phyloP scores from a whole-genome alignment of 1,140 invertebrate genomes.

The Drosophila busckii region DNA sequence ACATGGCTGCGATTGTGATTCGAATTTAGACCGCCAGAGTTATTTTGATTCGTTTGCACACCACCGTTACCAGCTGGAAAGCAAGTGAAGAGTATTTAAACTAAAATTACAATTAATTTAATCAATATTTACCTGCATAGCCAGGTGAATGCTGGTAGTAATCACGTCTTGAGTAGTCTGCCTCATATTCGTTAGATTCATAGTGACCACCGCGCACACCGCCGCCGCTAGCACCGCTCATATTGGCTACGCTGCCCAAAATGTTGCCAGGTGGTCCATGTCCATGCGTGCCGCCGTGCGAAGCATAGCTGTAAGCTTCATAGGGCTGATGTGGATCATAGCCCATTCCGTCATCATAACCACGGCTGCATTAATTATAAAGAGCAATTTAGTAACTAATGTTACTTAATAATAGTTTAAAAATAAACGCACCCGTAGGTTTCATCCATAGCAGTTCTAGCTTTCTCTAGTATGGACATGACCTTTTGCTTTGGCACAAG shows the following conservation, averaged over 20 bases:
- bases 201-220: constrained; percentile 52
- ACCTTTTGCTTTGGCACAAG: constrained; percentile 88
- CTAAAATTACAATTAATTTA: neutral
- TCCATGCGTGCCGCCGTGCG: constrained; percentile 46
- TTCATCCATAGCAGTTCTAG: constrained; percentile 88
- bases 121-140: constrained; percentile 49
- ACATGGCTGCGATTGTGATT: constrained; percentile 77
- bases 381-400: neutral
- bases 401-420: neutral
- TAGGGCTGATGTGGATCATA: constrained; percentile 67
- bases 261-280: constrained; percentile 50
- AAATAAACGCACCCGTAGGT: constrained; percentile 81
- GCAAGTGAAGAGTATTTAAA: neutral
- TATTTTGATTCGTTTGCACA: constrained; percentile 57
- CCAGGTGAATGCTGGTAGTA: constrained; percentile 74
- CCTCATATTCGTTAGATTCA: constrained; percentile 64
- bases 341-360: constrained; percentile 66
- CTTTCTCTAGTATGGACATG: constrained; percentile 89
- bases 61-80: constrained; percentile 28
- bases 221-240: constrained; percentile 38
- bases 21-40: constrained; percentile 54
- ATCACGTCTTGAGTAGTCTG: constrained; percentile 65
- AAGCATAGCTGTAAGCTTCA: constrained; percentile 57
- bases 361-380: constrained; percentile 44
- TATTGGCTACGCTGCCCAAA: constrained; percentile 42